A percentile compares a stretch with the other conserved stretches of the same genome.
These are phyloP conservation scores for Neria commutata DNA, from an alignment of 2,888 invertebrate genomes.

Conservation along the genomic window DNA sequence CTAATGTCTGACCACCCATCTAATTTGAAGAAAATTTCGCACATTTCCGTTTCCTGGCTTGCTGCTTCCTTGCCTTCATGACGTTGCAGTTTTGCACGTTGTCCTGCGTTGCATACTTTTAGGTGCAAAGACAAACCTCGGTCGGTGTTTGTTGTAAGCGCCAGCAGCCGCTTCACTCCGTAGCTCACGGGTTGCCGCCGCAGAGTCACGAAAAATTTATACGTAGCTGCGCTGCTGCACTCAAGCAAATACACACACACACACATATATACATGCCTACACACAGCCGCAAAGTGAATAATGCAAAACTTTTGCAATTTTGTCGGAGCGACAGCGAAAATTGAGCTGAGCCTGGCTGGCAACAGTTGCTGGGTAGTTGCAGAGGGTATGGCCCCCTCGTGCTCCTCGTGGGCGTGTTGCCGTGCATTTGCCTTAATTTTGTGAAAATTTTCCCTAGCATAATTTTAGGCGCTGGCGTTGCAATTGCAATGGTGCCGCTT, in stretches of 20 bases:
- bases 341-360: neutral
- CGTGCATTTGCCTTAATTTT: constrained; percentile 12
- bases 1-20: constrained; percentile 29
- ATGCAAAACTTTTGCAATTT: constrained; percentile 57
- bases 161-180: neutral
- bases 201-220: too few species aligned
- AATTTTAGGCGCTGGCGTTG: constrained; percentile 13
- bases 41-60: constrained; percentile 32
- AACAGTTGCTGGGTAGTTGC: neutral
- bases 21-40: constrained; percentile 38
- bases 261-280: too few species aligned
- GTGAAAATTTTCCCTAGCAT: constrained; percentile 2
- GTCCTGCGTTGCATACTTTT: constrained; percentile 23
- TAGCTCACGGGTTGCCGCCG: too few species aligned
- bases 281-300: constrained; percentile 54
- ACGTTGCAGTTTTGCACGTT: neutral
- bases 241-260: constrained; percentile 24
- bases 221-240: constrained; percentile 32
- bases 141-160: constrained; percentile 11
- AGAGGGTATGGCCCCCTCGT: neutral
- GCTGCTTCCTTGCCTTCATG: constrained; percentile 28
- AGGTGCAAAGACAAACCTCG: constrained; percentile 29
- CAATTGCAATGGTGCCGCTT: constrained; percentile 15
- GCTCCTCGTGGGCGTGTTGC: neutral
- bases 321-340: constrained; percentile 38